phyloP scores from a whole-genome alignment of 1,140 invertebrate species.

The Leptopilina clavipes region DNA sequence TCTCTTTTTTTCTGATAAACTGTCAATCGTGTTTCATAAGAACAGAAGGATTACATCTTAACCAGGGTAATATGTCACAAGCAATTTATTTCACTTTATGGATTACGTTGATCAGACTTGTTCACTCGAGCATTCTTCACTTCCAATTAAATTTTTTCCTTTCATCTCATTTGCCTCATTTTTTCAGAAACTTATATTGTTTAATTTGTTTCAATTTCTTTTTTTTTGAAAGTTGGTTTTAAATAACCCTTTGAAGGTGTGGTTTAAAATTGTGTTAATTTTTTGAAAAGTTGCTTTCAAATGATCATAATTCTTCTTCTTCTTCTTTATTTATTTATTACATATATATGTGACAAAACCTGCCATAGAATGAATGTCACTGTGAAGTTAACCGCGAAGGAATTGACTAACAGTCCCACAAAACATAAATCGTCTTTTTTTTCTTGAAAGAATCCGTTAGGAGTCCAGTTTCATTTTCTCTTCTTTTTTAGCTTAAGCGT shows the following conservation, averaged over 20 bases:
- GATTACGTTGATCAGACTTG: constrained; percentile 57
- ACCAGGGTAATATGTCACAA: constrained; percentile 45
- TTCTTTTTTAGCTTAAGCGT: neutral
- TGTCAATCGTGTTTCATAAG: constrained; percentile 51
- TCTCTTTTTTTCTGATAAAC: constrained; percentile 26
- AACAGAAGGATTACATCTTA: constrained; percentile 51
- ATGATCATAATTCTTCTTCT: neutral
- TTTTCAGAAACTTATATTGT: neutral
- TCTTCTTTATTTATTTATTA: neutral
- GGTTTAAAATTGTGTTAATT: no score
- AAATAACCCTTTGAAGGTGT: no score
- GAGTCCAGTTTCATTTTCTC: constrained; percentile 2
- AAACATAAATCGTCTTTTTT: constrained; percentile 27
- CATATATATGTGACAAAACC: constrained; percentile 13
- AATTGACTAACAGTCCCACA: constrained; percentile 26
- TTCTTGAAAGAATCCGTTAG: constrained; percentile 16
- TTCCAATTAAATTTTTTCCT: constrained; percentile 1
- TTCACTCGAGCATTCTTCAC: constrained; percentile 42
- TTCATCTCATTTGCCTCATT: neutral
- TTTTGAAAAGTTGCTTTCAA: no score
- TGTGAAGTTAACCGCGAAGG: neutral
- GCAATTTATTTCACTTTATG: constrained; percentile 55
- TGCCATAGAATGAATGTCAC: constrained; percentile 1
- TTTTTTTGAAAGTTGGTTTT: no score
- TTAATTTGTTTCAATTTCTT: no score